Base-by-base conservation (phyloP, 2,113 vertebrate species). In the Bubo bubo region DNA sequence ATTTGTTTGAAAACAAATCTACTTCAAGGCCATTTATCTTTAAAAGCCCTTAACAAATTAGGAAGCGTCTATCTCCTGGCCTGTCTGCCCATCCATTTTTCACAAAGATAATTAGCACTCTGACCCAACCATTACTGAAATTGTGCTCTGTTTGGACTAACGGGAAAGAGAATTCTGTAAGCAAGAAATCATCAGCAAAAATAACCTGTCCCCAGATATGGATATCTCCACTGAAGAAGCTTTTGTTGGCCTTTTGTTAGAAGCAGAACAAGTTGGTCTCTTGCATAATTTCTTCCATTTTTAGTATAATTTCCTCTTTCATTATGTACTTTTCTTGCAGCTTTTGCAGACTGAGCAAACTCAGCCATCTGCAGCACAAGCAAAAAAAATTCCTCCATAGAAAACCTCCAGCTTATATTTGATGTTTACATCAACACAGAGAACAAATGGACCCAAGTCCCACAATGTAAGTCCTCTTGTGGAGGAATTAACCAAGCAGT, bases 11-110 rank as follows among this genome's bases (percentile, higher is more conserved):
- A 94, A 96, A 93, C 85, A 86, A 93, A 95, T 80, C 72, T 83
- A 80, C 92, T 94, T 74, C 72, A 88, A 84, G 55, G 72, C 76
- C 88, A 94, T 93, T 95, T 88, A 90, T 90, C 96, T 92, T 95
- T 90, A 84, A 88, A 96, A 93, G 76, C 75, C 72, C 85, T 74
- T 88, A 90, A 80, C 50, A 90, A 93, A 93, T 94, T 81, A 84
- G 75, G 75, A 74, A 39, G 39, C 41, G 67, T 86, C 72, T 77
- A 74, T 73, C 80, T 92, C 45, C 63, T 16, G 32, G 37, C 73
- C 47, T 52, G 50, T 50, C 82, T 80, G 68, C 43, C 50, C 59
- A 85, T 28, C 35, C 79, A 92, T 90, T 96, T 95, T 88, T 77
- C 86, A 96, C 67, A 62, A 59, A 79, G 32, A 55, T 88, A 96